These are phyloP conservation scores for Wasmannia auropunctata DNA, from an alignment of 1,140 invertebrate genomes.

Conservation along the genomic window DNA sequence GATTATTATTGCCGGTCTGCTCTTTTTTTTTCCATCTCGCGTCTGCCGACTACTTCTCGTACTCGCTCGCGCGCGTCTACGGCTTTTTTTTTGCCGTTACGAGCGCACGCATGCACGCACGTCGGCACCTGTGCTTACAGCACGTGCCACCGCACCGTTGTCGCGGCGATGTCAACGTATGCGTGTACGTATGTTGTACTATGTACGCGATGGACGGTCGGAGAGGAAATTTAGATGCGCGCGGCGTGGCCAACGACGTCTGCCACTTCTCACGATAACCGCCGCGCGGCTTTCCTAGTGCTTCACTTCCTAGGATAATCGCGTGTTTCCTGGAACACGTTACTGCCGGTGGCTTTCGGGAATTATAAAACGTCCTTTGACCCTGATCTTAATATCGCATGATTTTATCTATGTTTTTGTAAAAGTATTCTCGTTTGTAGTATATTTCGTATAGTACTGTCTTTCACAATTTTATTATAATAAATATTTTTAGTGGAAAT, in stretches of 20 bases:
- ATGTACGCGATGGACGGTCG: background rate
- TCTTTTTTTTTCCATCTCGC: slow-evolving; percentile 26
- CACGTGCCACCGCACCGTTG: slow-evolving; percentile 68
- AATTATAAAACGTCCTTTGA: slow-evolving; percentile 39
- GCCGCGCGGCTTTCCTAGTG: slow-evolving; percentile 38
- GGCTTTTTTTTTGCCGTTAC: slow-evolving; percentile 60
- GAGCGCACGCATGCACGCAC: slow-evolving; percentile 61
- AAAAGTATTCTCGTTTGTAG: background rate
- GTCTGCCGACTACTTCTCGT: slow-evolving; percentile 26
- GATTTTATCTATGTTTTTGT: slow-evolving; percentile 14
- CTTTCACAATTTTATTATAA: background rate
- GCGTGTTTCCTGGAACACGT: slow-evolving; percentile 49
- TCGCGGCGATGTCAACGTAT: slow-evolving; percentile 39
- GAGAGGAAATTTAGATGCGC: slow-evolving; percentile 68
- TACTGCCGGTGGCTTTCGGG: slow-evolving; percentile 7
- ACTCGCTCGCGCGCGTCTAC: slow-evolving; percentile 14
- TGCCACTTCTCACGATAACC: slow-evolving; percentile 51
- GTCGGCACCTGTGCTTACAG: slow-evolving; percentile 69
- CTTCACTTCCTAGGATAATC: slow-evolving; percentile 55
- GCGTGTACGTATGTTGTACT: slow-evolving; percentile 40
- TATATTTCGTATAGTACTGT: background rate
- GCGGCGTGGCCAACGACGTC: slow-evolving; percentile 56
- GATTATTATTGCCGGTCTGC: slow-evolving; percentile 66
- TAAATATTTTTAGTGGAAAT: background rate
- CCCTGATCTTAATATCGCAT: background rate